Percentiles rank a stretch among this genome's conserved stretches.
phyloP scores from a whole-genome alignment of 2,113 vertebrate species.

The Ctenodactylus gundi region DNA sequence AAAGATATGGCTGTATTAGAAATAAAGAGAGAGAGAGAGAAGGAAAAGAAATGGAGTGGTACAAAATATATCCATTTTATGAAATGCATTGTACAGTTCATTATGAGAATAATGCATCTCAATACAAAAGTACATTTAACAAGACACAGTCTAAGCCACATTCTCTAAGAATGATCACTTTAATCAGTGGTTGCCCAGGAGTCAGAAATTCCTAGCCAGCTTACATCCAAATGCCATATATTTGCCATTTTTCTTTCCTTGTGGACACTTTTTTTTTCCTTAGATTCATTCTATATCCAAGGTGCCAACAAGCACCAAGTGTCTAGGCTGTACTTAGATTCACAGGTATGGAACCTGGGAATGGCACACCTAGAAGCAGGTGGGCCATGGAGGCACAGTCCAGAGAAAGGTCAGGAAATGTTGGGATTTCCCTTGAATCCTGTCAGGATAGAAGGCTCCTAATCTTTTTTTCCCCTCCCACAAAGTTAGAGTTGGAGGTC shows the following conservation, averaged over 20 bases:
- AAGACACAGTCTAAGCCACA: background rate
- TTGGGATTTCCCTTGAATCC: background rate
- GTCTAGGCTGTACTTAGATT: background rate
- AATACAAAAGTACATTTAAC: background rate
- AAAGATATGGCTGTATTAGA: background rate
- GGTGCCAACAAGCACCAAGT: background rate
- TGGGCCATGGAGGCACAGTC: background rate
- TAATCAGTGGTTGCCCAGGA: background rate
- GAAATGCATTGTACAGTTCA: background rate
- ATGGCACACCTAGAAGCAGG: background rate
- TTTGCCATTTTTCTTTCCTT: background rate
- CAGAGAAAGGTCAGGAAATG: background rate
- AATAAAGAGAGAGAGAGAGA: background rate
- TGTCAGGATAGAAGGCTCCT: too few species aligned
- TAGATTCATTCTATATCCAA: background rate
- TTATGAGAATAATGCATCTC: background rate
- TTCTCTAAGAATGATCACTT: background rate
- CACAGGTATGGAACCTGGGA: accelerated
- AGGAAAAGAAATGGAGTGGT: background rate
- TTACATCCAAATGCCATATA: background rate
- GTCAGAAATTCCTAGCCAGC: background rate
- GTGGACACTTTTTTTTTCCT: background rate
- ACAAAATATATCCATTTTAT: background rate
- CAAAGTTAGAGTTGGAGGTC: slow-evolving; percentile 6
- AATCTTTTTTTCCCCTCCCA: slow-evolving; percentile 40